These are phyloP conservation scores for Atethmia centrago DNA, from an alignment of 2,888 invertebrate genomes.

Conservation along the genomic window DNA sequence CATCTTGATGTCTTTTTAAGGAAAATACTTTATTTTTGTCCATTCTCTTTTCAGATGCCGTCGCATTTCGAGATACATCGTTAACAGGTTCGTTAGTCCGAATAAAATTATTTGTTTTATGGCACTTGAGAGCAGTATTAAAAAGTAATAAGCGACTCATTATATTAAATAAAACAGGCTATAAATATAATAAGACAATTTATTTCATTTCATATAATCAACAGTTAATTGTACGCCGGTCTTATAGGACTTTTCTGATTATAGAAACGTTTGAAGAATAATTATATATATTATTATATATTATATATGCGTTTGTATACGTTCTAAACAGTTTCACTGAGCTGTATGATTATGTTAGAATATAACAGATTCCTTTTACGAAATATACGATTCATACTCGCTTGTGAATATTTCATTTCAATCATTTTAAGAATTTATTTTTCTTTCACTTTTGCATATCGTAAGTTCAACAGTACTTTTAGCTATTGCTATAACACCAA, in stretches of 20 bases:
- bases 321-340: neutral
- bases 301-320: neutral
- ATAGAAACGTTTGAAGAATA: conserved; percentile 7
- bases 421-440: neutral
- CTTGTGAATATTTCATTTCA: neutral
- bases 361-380: no score
- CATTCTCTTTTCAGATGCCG: conserved; percentile 76
- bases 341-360: neutral
- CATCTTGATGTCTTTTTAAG: conserved; percentile 46
- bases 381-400: neutral
- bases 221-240: conserved; percentile 23
- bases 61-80: conserved; percentile 67
- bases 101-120: conserved; percentile 58
- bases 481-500: no score
- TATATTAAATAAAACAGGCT: conserved; percentile 58
- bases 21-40: conserved; percentile 51
- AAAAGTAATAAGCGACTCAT: conserved; percentile 61
- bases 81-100: conserved; percentile 72
- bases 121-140: conserved; percentile 50
- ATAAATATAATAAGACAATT: conserved; percentile 58
- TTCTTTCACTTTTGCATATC: neutral
- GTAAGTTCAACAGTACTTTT: neutral
- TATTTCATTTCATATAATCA: conserved; percentile 43
- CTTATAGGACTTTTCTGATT: conserved; percentile 23
- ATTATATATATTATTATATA: no score